Evolutionary conservation across 2,113 vertebrate species (phyloP).

Genomic region (Boulengeromyrus knoepffleri): DNA sequence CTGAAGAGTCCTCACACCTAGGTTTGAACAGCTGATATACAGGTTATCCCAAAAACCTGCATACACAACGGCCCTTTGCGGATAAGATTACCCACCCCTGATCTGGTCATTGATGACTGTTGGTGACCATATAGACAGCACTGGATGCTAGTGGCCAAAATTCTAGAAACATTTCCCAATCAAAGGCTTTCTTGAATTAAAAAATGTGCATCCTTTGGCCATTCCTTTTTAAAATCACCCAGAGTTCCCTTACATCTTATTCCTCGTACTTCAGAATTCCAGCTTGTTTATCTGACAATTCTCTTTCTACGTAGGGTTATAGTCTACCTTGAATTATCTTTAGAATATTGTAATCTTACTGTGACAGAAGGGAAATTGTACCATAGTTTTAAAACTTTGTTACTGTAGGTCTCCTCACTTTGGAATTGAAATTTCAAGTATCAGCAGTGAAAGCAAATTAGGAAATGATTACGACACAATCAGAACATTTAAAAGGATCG

Average conservation of each 20-base stretch:
- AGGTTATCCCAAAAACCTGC: no score
- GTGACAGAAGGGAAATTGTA: background rate
- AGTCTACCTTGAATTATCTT: background rate
- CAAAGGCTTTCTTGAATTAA: background rate
- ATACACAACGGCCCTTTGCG: no score
- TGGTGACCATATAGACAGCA: background rate
- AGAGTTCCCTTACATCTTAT: background rate
- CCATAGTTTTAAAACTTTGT: background rate
- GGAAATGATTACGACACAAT: background rate
- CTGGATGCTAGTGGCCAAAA: background rate
- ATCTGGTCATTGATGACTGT: background rate
- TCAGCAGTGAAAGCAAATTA: background rate
- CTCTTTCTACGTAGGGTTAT: background rate
- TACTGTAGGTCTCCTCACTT: background rate
- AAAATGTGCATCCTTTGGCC: background rate
- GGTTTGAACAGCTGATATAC: no score
- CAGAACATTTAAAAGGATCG: background rate
- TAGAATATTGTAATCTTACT: background rate
- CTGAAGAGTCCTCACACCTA: no score
- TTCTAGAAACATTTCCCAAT: background rate
- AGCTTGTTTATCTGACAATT: background rate
- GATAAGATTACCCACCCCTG: no score
- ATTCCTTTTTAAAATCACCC: background rate
- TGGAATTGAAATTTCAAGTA: background rate
- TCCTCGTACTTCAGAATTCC: background rate